Evolutionary conservation across 2,797 vertebrate genomes (phyloP), one percentile per base, ranked within the genome.

Genomic region (Calcarius lapponicus): DNA sequence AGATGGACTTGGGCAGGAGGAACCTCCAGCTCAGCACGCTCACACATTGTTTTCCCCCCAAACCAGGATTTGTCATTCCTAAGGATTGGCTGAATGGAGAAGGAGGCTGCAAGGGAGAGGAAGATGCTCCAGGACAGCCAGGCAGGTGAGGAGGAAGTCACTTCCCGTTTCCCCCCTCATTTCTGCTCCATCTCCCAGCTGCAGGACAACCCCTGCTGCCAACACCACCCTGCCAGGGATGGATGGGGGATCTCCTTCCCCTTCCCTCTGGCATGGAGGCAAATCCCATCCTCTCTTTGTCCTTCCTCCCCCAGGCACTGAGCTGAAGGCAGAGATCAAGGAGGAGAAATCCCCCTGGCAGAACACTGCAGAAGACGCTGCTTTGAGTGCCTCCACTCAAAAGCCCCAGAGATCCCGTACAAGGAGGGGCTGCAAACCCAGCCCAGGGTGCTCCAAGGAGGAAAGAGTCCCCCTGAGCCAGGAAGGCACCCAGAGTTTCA

Each of bases 371-470:
- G 80, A 54, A 40, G 50, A 83, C 29, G 19, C 40, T 1, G 0
- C 64, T 56, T 72, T 18, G 19, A 38, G 58, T 1, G 0, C 34
- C 16, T 83, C 34, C 34, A 64, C 2, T n/a, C n/a, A n/a, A n/a
- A 64, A 64, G 10, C 16, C 50, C 4, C 2, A 0, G 16, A 64
- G 24, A 73, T 29, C 29, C 34, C 1, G 0, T 13, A n/a, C 0
- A 1, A 56, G 42, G 13, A n/a, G 29, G 42, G 13, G 8, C 34
- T 48, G 24, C 42, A 64, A 56, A 56, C 16, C 12, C 42, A 73
- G 34, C 24, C 50, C 29, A 54, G 8, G 24, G 29, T 16, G n/a
- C 28, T 47, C 2, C 1, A 3, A 47, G 24, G 67, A 47, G 10
- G 80, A 83, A 24, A 19, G 19, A 29, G 7, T 8, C 6, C 0